Conservation (phyloP, 37 sponge, comb jelly and placozoan species). For the Oopsacas minuta region DNA sequence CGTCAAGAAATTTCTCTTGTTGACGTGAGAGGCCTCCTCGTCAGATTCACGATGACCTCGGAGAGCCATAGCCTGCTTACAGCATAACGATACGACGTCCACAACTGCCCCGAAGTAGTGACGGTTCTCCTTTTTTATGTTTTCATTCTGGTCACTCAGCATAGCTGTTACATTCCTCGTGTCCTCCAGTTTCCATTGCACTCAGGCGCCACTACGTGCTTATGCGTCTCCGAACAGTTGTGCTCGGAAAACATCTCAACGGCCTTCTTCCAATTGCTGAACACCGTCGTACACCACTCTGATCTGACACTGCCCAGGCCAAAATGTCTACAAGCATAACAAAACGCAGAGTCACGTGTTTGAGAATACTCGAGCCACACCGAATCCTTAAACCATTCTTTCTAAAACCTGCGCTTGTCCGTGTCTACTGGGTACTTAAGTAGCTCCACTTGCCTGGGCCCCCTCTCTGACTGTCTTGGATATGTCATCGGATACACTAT, state of each 20-base stretch:
- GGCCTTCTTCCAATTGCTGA: neutral
- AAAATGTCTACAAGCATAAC: slow-evolving; percentile 20
- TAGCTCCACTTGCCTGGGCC: neutral
- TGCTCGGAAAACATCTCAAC: neutral
- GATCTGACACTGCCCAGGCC: neutral
- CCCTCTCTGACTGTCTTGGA: neutral
- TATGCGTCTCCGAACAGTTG: neutral
- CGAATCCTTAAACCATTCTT: neutral
- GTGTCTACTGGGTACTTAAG: neutral
- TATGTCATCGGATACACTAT: neutral
- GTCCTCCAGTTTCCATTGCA: neutral
- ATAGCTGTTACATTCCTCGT: neutral
- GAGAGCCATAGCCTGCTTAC: slow-evolving; percentile 9
- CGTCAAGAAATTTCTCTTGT: neutral
- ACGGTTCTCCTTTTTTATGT: neutral
- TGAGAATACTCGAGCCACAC: slow-evolving; percentile 8
- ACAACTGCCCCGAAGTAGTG: slow-evolving; percentile 8
- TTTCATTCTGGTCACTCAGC: neutral
- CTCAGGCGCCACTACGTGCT: neutral
- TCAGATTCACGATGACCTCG: slow-evolving; percentile 11
- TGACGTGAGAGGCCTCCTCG: neutral
- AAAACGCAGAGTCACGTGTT: slow-evolving; percentile 4
- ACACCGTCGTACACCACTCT: neutral
- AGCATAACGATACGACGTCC: slow-evolving; percentile 1
- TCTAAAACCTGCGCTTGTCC: neutral